Base-by-base conservation (phyloP, 2,888 invertebrate genomes). In the Yponomeuta plumbellus region DNA sequence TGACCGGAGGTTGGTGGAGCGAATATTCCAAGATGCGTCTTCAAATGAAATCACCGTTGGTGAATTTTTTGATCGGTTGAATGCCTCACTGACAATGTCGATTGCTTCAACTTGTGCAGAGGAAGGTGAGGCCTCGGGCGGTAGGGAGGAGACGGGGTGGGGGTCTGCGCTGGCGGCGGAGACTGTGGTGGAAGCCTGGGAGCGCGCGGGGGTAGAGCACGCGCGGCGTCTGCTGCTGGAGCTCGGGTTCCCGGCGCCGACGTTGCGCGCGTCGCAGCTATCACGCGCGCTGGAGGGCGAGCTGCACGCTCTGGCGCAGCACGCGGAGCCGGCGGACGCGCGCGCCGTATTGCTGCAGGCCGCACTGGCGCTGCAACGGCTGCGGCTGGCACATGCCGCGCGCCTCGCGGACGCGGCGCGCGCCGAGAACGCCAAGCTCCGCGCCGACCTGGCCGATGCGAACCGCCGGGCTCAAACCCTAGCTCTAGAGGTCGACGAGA, bases 401-500 rank as follows among this genome's bases (percentile, higher is more conserved):
- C 84, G 96, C 23, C 93, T 94, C 67, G 88, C 93, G 17, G 96
- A 96, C 72, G 71, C 74, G 88, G 94, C 79, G 86, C 93, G 64
- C 92, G 96, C 91, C 85, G 98, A 98, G 80, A 93, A 96, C 66
- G 95, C 96, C 72, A 97, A 97, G 80, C 84, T 98, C 57, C 94
- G 95, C 69, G 86, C 92, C 13, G 97, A 97, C 77, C 93, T 97
- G 21, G 89, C 92, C 22, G 97, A 97, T 78, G 96, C 97, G 0
- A 97, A 97, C 78, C 93, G 95, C 67, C 92, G 97, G 72, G 96
- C 97, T 0, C 92, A 94, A 0, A 80, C 97, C 66, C 88, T 98
- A 65, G 98, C 97, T 1, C 96, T 96, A 74, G 98, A 98, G 83
- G 96, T 97, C 1, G 98, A 98, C 80, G 98, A 98, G 76, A 95